These are phyloP conservation scores for Tetramorium simillimum DNA, from an alignment of 1,140 invertebrate species.

Conservation along the genomic window DNA sequence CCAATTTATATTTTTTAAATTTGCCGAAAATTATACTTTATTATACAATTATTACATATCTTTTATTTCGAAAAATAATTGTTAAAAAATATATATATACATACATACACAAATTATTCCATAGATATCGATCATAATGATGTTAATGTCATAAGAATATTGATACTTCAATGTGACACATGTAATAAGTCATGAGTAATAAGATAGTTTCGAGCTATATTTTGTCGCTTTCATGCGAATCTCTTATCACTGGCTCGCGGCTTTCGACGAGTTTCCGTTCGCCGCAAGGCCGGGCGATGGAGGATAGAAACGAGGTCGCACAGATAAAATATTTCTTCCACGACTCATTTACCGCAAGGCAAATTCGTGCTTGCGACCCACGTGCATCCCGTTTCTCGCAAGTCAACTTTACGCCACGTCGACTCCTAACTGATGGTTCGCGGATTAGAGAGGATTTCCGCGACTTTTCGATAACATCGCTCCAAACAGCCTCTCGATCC, in stretches of 20 bases:
- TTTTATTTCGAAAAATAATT: constrained; percentile 31
- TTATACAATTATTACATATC: background rate
- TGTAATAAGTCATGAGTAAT: background rate
- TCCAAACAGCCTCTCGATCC: background rate
- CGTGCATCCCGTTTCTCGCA: background rate
- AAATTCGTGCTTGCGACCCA: constrained; percentile 60
- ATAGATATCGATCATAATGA: background rate
- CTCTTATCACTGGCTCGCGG: constrained; percentile 6
- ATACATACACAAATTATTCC: background rate
- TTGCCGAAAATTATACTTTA: background rate
- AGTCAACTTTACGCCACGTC: constrained; percentile 40
- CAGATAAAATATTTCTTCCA: constrained; percentile 52
- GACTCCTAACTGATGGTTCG: constrained; percentile 35
- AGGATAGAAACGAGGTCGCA: constrained; percentile 32
- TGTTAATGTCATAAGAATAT: background rate
- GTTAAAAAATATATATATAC: background rate
- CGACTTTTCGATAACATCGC: constrained; percentile 50
- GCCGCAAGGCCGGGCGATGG: background rate
- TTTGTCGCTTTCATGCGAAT: background rate
- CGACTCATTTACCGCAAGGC: constrained; percentile 66
- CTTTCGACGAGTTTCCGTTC: constrained; percentile 9
- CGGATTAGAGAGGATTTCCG: constrained; percentile 64
- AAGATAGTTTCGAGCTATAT: background rate
- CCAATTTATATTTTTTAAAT: background rate
- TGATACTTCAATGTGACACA: background rate